Evolutionary conservation across 2,888 invertebrate genomes (phyloP).

Genomic region (Latrodectus hesperus): DNA sequence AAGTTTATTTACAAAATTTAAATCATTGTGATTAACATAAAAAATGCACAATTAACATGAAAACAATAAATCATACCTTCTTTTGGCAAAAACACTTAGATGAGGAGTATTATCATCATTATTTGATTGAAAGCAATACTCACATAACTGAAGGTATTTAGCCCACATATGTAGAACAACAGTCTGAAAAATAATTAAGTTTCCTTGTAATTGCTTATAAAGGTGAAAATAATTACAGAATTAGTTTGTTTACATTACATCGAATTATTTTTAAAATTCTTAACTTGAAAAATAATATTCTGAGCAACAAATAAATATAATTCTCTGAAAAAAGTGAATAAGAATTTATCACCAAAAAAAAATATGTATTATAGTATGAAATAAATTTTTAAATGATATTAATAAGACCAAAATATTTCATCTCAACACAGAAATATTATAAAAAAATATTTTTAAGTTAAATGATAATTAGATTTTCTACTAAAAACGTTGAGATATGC

Average conservation of each 20-base stretch:
- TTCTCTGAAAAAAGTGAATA: no score
- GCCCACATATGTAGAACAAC: slow-evolving; percentile 54
- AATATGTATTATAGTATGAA: no score
- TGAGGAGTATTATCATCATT: slow-evolving; percentile 7
- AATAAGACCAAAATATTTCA: no score
- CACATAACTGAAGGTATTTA: slow-evolving; percentile 46
- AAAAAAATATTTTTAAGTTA: no score
- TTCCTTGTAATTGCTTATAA: not conserved
- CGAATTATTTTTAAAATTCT: no score
- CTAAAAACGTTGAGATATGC: no score
- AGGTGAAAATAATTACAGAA: not conserved
- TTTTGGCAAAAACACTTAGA: slow-evolving; percentile 7
- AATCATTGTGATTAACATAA: not conserved
- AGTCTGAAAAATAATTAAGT: slow-evolving; percentile 6
- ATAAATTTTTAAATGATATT: no score
- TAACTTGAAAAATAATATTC: no score
- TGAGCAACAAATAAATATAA: no score
- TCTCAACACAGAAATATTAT: no score
- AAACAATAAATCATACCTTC: slow-evolving; percentile 6
- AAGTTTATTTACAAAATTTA: not conserved
- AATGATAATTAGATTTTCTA: no score
- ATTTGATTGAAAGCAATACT: slow-evolving; percentile 29
- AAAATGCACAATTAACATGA: not conserved
- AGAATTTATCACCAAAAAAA: no score
- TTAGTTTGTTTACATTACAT: not conserved